Evolutionary conservation across 37 sponge, comb jelly and placozoan genomes (phyloP).

Genomic region (Amphimedon queenslandica): DNA sequence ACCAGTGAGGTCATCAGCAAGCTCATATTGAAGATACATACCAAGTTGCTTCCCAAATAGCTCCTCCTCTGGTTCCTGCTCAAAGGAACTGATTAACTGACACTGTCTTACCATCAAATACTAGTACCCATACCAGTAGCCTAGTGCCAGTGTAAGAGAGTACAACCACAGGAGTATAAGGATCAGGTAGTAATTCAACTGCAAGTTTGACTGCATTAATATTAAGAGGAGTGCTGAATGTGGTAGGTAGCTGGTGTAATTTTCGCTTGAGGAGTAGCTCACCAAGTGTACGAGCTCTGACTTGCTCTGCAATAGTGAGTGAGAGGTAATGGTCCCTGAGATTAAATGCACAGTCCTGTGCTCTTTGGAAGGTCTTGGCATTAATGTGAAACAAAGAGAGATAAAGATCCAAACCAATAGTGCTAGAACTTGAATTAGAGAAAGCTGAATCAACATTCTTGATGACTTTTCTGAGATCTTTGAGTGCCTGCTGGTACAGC

Average conservation of each 20-base stretch:
- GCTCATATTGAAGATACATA: constrained; percentile 45
- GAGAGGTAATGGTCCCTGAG: constrained; percentile 34
- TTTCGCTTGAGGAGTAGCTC: constrained; percentile 48
- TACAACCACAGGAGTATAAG: constrained; percentile 34
- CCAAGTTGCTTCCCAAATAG: constrained; percentile 56
- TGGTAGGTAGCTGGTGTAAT: neutral
- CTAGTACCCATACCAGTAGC: constrained; percentile 55
- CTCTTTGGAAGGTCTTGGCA: constrained; percentile 47
- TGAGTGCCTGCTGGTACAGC: constrained; percentile 14
- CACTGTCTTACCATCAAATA: constrained; percentile 4
- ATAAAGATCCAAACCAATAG: constrained; percentile 39
- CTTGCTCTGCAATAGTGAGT: constrained; percentile 49
- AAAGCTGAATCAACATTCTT: constrained; percentile 32
- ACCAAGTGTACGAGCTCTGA: constrained; percentile 67
- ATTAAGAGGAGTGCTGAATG: constrained; percentile 27
- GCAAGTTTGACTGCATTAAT: constrained; percentile 7
- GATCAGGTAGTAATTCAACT: neutral
- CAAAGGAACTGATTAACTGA: constrained; percentile 30
- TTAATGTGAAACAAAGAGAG: constrained; percentile 63
- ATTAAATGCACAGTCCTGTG: constrained; percentile 47
- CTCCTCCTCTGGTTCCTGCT: constrained; percentile 32
- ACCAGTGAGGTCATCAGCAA: constrained; percentile 33
- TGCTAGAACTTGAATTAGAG: constrained; percentile 44
- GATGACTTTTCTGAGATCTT: constrained; percentile 42
- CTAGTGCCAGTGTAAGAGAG: constrained; percentile 60